Percentiles rank a stretch among this genome's conserved stretches.
Conservation (phyloP, 2,113 vertebrate species). For the Stegastes partitus region DNA sequence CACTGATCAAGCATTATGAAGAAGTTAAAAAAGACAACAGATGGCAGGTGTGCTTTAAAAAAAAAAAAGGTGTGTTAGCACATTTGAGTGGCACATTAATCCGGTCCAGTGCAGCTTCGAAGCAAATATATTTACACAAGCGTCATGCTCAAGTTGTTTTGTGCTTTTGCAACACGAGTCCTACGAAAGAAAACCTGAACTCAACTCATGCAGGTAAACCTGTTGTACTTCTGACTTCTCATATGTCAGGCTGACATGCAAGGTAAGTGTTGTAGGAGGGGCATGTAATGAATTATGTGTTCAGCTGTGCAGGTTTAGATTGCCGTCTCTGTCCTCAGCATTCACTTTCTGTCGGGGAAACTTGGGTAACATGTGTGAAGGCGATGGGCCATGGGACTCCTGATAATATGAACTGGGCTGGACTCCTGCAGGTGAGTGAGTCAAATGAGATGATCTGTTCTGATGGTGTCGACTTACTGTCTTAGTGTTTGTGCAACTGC, state of each 20-base stretch:
- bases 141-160: neutral
- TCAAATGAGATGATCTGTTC: constrained; percentile 26
- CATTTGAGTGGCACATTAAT: constrained; percentile 7
- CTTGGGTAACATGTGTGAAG: constrained; percentile 65
- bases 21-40: neutral
- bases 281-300: constrained; percentile 54
- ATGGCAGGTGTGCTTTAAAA: constrained; percentile 6
- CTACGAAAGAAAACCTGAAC: neutral
- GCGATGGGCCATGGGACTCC: constrained; percentile 73
- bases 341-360: constrained; percentile 51
- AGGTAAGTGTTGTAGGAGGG: constrained; percentile 67
- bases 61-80: constrained; percentile 8
- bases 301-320: constrained; percentile 61
- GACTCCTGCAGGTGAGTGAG: constrained; percentile 82
- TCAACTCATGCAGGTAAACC: constrained; percentile 50
- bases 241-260: constrained; percentile 26
- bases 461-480: constrained; percentile 19
- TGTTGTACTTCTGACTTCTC: constrained; percentile 47
- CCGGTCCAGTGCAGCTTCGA: neutral
- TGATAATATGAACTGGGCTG: constrained; percentile 77
- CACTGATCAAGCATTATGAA: neutral
- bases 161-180: neutral
- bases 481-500: constrained; percentile 9
- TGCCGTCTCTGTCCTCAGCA: constrained; percentile 19
- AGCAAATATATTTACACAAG: neutral